Percentiles rank a stretch among this genome's conserved stretches.
These are phyloP conservation scores for Acanthurus lineatus DNA, from an alignment of 2,797 vertebrate species.

Conservation along the genomic window DNA sequence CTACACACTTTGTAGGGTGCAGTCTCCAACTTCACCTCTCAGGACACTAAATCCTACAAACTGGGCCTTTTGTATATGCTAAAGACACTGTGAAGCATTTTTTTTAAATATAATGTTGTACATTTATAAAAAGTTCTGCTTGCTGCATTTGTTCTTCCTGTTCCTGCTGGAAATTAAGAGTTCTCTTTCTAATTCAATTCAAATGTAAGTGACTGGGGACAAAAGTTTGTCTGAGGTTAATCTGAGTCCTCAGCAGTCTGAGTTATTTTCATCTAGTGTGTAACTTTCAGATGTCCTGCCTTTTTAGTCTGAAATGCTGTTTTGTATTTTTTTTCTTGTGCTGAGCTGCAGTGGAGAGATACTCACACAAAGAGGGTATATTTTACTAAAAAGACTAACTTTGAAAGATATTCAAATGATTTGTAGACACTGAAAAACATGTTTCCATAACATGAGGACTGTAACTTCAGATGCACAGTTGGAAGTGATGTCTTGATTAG, in stretches of 20 bases:
- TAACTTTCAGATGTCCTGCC: neutral
- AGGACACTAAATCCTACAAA: no score
- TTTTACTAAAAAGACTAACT: neutral
- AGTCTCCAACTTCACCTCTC: no score
- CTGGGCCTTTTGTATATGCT: no score
- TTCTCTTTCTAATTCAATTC: neutral
- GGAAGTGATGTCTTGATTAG: neutral
- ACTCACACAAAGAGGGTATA: no score
- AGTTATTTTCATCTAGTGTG: neutral
- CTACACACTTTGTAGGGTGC: no score
- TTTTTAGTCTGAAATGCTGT: neutral
- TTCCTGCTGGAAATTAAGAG: no score
- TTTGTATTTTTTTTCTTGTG: neutral
- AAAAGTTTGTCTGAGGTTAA: neutral
- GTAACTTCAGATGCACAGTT: neutral
- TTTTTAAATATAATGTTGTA: no score
- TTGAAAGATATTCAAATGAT: neutral
- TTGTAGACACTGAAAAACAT: neutral
- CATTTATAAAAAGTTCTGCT: no score
- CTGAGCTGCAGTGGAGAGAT: neutral
- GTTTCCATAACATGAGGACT: no score
- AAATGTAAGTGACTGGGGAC: neutral
- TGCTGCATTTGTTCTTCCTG: no score
- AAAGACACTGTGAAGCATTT: no score
- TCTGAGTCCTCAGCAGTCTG: no score